Evolutionary conservation across 2,797 vertebrate species (phyloP).

Genomic region (Eulemur rubriventer): DNA sequence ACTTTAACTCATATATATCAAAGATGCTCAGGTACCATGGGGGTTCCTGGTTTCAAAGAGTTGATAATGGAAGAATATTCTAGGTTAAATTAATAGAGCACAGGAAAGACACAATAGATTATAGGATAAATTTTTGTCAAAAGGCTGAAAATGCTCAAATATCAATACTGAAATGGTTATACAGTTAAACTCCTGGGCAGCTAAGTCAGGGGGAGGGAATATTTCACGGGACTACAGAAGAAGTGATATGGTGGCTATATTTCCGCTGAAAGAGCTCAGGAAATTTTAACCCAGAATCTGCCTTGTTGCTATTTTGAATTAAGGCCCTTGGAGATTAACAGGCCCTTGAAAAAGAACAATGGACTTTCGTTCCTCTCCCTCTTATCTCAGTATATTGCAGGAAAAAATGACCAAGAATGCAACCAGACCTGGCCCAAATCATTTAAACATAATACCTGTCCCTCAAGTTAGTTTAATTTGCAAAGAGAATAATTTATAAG

Average conservation of each 20-base stretch:
- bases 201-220: neutral
- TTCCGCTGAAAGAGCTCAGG: neutral
- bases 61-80: neutral
- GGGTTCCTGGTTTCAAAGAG: constrained; percentile 29
- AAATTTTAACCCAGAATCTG: no score
- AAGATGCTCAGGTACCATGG: neutral
- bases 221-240: neutral
- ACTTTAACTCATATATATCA: constrained; percentile 19
- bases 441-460: no score
- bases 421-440: no score
- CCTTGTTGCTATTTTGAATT: no score
- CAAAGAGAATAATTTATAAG: no score
- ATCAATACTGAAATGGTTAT: neutral
- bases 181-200: neutral
- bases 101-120: neutral
- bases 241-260: neutral
- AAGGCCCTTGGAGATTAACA: no score
- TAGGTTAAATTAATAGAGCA: constrained; percentile 21
- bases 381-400: no score
- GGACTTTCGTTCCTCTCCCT: no score
- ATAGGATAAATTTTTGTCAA: neutral
- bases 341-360: no score
- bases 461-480: no score
- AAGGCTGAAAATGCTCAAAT: neutral
- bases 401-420: no score